These are phyloP conservation scores for Sipha maydis DNA, from an alignment of 2,888 invertebrate genomes.

Conservation along the genomic window DNA sequence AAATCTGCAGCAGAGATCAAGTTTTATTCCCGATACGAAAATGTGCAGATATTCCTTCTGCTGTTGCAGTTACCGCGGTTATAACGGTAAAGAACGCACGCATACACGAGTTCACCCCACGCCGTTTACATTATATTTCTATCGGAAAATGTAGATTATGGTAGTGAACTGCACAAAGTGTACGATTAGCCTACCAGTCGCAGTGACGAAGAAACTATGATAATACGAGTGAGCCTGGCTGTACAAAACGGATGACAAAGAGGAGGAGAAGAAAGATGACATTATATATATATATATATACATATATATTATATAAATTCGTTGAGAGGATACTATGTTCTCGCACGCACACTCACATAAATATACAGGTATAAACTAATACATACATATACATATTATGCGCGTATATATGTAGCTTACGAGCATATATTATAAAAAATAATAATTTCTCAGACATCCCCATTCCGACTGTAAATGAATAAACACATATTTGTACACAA, in stretches of 20 bases:
- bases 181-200: background rate
- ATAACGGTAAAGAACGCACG: conserved; percentile 16
- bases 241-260: background rate
- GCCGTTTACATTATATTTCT: background rate
- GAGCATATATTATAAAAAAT: background rate
- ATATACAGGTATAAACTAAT: background rate
- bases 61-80: background rate
- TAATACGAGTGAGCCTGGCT: too few species aligned
- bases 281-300: background rate
- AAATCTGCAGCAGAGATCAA: background rate
- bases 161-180: background rate
- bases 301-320: background rate
- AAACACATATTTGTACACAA: conserved; percentile 2
- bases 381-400: background rate
- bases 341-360: background rate
- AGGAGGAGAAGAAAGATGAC: background rate
- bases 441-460: conserved; percentile 7
- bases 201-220: too few species aligned
- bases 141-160: background rate
- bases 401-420: background rate
- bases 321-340: background rate
- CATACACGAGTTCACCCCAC: background rate
- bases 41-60: background rate
- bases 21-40: background rate
- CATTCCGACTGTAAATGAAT: background rate